Evolutionary conservation across 2,113 vertebrate species (phyloP), one percentile per base, ranked within the genome.

Genomic region (Nematolebias whitei): DNA sequence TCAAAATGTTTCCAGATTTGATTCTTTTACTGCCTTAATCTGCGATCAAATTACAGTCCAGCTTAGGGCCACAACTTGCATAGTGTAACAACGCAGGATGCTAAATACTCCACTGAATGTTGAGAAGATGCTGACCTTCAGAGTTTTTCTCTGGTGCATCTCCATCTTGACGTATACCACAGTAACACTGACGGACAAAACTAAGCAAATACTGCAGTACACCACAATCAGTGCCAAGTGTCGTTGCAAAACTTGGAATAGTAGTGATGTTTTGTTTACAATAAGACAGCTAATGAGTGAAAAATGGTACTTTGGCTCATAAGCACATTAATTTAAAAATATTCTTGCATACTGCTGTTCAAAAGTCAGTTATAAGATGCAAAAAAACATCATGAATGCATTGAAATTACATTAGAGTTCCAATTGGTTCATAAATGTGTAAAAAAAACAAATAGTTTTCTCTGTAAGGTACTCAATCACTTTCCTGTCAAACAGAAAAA

Each of bases 281-380:
- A 77, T 82, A 85, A 85, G 87, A 89, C 83, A 76, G 85, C 70
- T 13, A 79, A 84, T 73, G 84, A 83, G 79, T 82, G 72, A 74
- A 72, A 72, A 75, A 49, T 76, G 82, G 76, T 81, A 87, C 88
- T 89, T 90, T 92, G 90, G 90, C 91, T 92, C 89, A 90, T 89
- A 88, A 82, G 72, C 87, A 89, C 89, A 87, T 63, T 50, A 67
- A 87, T 58, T 83, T 48, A 68, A 74, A 83, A 79, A 75, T 72
- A 89, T 85, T 80, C 87, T 88, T 90, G 85, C 88, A 88, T 77
- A 85, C 58, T 55, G 57, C 80, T 84, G 65, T 79, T 86, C 77
- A 87, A 81, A 82, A 71, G 61, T 69, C 71, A 53, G 62, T 48
- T 61, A 15, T 43, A 19, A 54, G 47, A 23, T 0, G 3, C 20